These are phyloP conservation scores for Lasaia peninsularis DNA, from an alignment of 1,140 invertebrate species.

Conservation along the genomic window DNA sequence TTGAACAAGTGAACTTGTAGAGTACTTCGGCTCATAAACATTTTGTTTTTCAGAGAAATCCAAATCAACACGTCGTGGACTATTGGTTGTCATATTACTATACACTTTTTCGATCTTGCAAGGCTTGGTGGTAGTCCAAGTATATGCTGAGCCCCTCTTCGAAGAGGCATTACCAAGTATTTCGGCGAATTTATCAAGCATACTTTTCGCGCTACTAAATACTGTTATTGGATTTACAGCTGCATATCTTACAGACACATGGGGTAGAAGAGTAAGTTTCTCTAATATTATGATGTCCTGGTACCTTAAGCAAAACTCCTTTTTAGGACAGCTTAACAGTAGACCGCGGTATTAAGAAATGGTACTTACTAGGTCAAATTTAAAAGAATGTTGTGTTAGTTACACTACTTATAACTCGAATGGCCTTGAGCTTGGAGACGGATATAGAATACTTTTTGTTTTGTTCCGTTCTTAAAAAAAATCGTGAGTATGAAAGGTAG, in stretches of 20 bases:
- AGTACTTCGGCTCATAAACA: no score
- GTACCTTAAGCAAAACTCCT: not conserved
- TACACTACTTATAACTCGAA: no score
- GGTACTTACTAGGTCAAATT: no score
- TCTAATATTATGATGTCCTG: not conserved
- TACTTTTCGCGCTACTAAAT: constrained; percentile 38
- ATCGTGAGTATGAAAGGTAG: no score
- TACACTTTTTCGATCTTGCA: constrained; percentile 37
- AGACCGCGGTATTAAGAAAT: no score
- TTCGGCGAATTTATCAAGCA: constrained; percentile 43
- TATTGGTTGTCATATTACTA: constrained; percentile 28
- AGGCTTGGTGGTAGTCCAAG: constrained; percentile 41
- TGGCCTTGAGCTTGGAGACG: no score
- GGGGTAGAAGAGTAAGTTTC: constrained; percentile 48
- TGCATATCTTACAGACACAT: constrained; percentile 40
- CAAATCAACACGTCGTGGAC: constrained; percentile 34
- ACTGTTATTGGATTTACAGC: constrained; percentile 33
- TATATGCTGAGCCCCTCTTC: constrained; percentile 46
- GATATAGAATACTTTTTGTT: no score
- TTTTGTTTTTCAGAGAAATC: constrained; percentile 38
- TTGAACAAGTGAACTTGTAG: no score
- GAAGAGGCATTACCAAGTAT: constrained; percentile 41
- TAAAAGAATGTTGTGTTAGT: no score
- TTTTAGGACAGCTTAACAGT: no score
- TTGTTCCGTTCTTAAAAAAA: no score